phyloP scores from a whole-genome alignment of 2,797 vertebrate species.

The Sebastolobus altivelis region DNA sequence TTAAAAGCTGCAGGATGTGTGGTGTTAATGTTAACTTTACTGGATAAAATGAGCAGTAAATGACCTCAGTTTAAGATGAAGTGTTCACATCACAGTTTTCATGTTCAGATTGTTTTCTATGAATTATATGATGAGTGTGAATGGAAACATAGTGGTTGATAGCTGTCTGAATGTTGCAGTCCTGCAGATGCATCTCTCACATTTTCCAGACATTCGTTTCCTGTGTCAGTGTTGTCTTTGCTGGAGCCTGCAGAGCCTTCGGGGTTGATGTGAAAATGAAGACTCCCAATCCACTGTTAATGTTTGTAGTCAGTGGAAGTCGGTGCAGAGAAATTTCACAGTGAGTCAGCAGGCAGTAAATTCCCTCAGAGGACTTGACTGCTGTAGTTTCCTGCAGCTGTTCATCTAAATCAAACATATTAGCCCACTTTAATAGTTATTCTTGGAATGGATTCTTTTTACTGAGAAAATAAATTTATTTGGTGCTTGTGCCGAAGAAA shows the following conservation, averaged over 20 bases:
- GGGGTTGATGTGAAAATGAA: not conserved
- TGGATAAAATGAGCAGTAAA: not conserved
- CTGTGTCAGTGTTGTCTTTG: not conserved
- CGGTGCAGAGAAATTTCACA: not conserved
- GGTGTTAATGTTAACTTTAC: not conserved
- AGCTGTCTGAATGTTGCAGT: not conserved
- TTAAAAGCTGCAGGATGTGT: not conserved
- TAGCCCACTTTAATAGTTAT: not conserved
- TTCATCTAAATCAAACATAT: constrained; percentile 21
- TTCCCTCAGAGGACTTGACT: constrained; percentile 1
- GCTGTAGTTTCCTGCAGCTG: constrained; percentile 7
- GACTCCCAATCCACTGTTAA: not conserved
- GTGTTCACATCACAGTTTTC: not conserved
- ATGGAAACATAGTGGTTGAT: not conserved
- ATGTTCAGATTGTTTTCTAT: not conserved
- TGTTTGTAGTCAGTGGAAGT: not conserved
- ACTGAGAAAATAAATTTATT: not conserved
- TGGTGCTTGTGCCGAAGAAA: not conserved
- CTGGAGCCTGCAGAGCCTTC: not conserved
- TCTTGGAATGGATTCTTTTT: not conserved
- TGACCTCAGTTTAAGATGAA: not conserved
- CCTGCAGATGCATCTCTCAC: not conserved
- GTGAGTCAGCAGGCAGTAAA: constrained; percentile 22
- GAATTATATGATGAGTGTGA: not conserved
- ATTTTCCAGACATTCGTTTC: not conserved